phyloP scores from a whole-genome alignment of 92 coral and sea anemone species.

The Paragorgia papillata region DNA sequence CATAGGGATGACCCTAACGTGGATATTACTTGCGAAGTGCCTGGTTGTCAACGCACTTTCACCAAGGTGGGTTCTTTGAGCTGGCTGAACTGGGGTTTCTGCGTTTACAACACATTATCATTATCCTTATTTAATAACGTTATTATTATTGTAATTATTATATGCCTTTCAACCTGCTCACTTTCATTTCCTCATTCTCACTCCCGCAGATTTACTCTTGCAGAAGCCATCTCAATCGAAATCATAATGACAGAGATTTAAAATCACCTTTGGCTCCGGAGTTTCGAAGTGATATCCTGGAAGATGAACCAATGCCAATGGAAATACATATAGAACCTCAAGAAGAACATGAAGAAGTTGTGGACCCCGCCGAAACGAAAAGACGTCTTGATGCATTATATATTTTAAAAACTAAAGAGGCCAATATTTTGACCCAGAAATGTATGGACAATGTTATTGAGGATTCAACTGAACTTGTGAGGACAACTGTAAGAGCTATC shows the following conservation, averaged over 20 bases:
- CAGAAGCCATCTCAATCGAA: conserved; percentile 46
- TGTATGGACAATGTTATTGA: conserved; percentile 30
- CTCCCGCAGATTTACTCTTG: conserved; percentile 3
- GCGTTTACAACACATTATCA: no score
- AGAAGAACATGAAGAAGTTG: background rate
- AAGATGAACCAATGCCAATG: background rate
- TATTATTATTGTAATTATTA: no score
- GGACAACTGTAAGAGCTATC: conserved; percentile 27
- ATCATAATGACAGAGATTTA: conserved; percentile 33
- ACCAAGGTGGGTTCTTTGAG: conserved; percentile 5
- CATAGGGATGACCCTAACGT: no score
- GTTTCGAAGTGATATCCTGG: no score
- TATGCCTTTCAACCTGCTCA: background rate
- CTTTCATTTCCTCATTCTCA: no score
- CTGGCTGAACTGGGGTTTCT: no score
- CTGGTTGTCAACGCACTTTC: conserved; percentile 31
- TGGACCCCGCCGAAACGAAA: background rate
- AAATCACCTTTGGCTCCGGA: conserved; percentile 17
- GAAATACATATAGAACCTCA: no score
- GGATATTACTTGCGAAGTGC: conserved; percentile 38
- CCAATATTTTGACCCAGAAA: conserved; percentile 20
- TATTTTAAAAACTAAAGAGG: conserved; percentile 27
- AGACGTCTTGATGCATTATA: background rate
- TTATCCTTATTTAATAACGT: no score
- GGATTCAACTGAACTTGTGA: conserved; percentile 31